Percentiles rank a stretch among this genome's conserved stretches.
These are phyloP conservation scores for Bugula neritina DNA, from an alignment of 2,888 invertebrate genomes.

Conservation along the genomic window DNA sequence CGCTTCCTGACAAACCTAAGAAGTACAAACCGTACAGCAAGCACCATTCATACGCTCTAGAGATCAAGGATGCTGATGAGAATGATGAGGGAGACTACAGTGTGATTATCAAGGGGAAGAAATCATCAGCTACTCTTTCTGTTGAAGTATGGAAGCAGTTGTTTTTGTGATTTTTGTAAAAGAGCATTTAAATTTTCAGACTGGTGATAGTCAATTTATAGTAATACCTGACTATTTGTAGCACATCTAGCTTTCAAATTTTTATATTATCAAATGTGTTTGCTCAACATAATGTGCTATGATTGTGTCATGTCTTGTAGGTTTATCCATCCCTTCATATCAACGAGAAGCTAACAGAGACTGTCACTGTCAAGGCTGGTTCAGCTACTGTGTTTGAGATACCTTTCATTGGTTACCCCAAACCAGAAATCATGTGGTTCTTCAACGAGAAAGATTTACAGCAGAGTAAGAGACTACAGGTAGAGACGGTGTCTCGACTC, in stretches of 20 bases:
- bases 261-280: too few relatives aligned
- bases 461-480: background rate
- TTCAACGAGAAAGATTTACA: constrained; percentile 31
- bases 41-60: constrained; percentile 19
- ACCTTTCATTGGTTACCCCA: constrained; percentile 33
- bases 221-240: too few relatives aligned
- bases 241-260: too few relatives aligned
- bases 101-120: constrained; percentile 13
- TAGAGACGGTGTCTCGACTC: constrained; percentile 28
- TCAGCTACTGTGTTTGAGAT: constrained; percentile 34
- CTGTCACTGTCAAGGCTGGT: constrained; percentile 33
- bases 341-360: constrained; percentile 31
- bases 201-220: too few relatives aligned
- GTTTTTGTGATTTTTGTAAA: background rate
- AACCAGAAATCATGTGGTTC: constrained; percentile 36
- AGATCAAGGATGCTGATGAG: constrained; percentile 17
- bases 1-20: constrained; percentile 21
- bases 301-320: too few relatives aligned
- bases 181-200: too few relatives aligned
- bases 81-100: constrained; percentile 24
- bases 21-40: constrained; percentile 27
- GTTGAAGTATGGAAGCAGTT: background rate
- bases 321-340: constrained; percentile 32
- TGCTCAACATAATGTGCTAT: too few relatives aligned
- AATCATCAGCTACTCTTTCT: constrained; percentile 25